Conservation (phyloP, 2,113 vertebrate genomes). For the Herpetotheres cachinnans region DNA sequence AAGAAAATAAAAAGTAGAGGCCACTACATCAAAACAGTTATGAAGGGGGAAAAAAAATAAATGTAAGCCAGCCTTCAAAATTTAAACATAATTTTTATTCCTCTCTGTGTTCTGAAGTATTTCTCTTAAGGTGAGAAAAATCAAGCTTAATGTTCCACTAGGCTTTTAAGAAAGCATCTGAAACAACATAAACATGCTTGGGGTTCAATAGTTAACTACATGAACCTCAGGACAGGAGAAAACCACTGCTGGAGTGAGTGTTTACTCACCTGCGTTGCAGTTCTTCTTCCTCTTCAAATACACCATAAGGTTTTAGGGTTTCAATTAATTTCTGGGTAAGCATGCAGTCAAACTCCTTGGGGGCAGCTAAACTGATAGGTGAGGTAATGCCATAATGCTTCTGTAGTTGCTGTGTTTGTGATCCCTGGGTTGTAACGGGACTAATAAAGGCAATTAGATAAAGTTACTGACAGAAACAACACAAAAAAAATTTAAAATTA, state of each 20-base stretch:
- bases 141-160: neutral
- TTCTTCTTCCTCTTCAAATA: slow-evolving; percentile 88
- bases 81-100: neutral
- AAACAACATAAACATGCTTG: neutral
- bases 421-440: slow-evolving; percentile 82
- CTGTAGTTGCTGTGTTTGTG: slow-evolving; percentile 77
- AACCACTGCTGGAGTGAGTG: neutral
- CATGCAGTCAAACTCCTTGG: slow-evolving; percentile 84
- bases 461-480: slow-evolving; percentile 54
- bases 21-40: neutral
- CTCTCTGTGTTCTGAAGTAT: neutral
- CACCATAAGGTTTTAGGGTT: slow-evolving; percentile 83
- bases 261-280: slow-evolving; percentile 83
- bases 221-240: neutral
- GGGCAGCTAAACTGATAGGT: slow-evolving; percentile 86
- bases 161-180: neutral
- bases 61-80: neutral
- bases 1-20: no score
- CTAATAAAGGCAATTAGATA: slow-evolving; percentile 74
- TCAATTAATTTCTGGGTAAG: slow-evolving; percentile 85
- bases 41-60: neutral
- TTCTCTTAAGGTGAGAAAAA: neutral
- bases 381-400: slow-evolving; percentile 90
- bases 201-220: neutral
- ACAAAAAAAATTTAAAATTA: neutral